Evolutionary conservation across 2,888 invertebrate genomes (phyloP).

Genomic region (Tetrapedia diversipes): DNA sequence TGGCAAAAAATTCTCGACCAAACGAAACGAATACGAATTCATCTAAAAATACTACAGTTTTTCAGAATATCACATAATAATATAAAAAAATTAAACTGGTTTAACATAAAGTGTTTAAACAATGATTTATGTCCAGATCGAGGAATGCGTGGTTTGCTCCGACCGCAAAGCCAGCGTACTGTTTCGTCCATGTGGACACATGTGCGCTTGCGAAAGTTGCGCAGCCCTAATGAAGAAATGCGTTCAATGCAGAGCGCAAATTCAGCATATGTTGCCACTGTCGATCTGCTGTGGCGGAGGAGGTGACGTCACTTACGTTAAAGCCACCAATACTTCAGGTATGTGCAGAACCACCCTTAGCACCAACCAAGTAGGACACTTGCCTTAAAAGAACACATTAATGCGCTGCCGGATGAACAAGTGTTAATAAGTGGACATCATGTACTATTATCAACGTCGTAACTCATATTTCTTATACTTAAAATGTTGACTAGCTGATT

Average conservation of each 20-base stretch:
- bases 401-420: background rate
- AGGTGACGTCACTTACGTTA: conserved; percentile 77
- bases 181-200: conserved; percentile 97
- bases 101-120: background rate
- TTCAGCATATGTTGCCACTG: conserved; percentile 88
- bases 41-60: no score
- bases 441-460: no score
- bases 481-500: no score
- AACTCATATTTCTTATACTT: no score
- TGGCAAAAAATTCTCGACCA: no score
- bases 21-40: no score
- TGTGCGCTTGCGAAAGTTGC: conserved; percentile 96
- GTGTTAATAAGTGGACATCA: no score
- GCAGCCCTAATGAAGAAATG: conserved; percentile 98
- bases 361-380: no score
- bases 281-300: conserved; percentile 84
- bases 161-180: conserved; percentile 95
- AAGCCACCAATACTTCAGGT: conserved; percentile 75
- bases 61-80: no score
- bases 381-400: background rate
- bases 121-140: conserved; percentile 89
- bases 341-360: no score
- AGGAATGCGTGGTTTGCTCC: conserved; percentile 98
- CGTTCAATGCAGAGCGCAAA: conserved; percentile 95
- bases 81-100: background rate